Conservation (phyloP, 2,888 invertebrate species). For the Tubulanus polymorphus region DNA sequence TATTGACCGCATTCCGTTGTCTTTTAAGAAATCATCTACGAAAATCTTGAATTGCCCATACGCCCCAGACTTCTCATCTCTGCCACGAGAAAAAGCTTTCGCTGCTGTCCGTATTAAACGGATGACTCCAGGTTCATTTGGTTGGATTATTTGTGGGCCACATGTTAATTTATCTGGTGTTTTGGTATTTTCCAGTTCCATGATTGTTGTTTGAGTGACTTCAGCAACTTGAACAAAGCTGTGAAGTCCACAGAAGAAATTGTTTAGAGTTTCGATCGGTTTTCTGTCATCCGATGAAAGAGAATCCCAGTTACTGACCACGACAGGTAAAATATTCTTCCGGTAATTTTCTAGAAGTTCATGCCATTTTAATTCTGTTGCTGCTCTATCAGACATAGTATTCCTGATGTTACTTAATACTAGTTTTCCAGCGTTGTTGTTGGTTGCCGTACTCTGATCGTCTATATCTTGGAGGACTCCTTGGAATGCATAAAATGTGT, state of each 20-base stretch:
- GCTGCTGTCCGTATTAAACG: not conserved
- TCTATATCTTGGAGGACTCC: conserved; percentile 12
- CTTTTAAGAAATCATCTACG: not conserved
- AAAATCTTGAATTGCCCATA: not conserved
- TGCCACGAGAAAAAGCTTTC: not conserved
- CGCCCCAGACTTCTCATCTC: not conserved
- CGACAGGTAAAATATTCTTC: conserved; percentile 8
- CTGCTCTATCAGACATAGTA: conserved; percentile 18
- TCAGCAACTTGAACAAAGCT: conserved; percentile 17
- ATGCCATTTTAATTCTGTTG: conserved; percentile 13
- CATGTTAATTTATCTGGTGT: no score
- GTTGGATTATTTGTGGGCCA: no score
- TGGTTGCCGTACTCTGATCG: not conserved
- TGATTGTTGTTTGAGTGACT: not conserved
- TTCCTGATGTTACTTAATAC: conserved; percentile 12
- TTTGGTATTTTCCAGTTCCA: not conserved
- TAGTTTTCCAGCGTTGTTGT: conserved; percentile 5
- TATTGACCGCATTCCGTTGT: conserved; percentile 2
- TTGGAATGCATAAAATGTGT: conserved; percentile 12
- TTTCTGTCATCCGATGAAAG: conserved; percentile 8
- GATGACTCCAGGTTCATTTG: not conserved
- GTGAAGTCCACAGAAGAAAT: conserved; percentile 19
- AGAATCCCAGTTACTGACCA: conserved; percentile 11
- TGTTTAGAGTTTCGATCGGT: conserved; percentile 6
- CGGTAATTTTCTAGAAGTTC: conserved; percentile 13